phyloP scores from a whole-genome alignment of 35 echinoderm and acorn worm species.

The Nesometra sesokonis region DNA sequence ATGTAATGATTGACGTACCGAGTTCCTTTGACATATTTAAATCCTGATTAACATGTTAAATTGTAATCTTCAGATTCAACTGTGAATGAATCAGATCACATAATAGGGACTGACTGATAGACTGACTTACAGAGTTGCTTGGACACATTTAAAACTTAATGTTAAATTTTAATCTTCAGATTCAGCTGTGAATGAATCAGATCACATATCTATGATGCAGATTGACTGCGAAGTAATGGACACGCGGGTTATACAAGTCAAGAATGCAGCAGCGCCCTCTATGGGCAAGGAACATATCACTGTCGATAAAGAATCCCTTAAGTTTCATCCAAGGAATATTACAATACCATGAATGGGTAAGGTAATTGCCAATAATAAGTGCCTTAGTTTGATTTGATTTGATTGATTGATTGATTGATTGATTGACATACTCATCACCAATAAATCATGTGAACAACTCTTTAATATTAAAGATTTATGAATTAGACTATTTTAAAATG shows the following conservation, averaged over 20 bases:
- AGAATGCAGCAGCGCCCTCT: not conserved
- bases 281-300: not conserved
- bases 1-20: no score
- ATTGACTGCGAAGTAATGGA: constrained; percentile 97
- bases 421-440: no score
- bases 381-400: not conserved
- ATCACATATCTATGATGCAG: constrained; percentile 99
- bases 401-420: no score
- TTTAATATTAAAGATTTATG: no score
- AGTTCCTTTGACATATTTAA: not conserved
- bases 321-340: not conserved
- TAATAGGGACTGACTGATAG: no score
- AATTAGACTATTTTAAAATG: no score
- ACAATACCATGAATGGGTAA: not conserved
- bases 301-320: not conserved
- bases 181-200: constrained; percentile 48
- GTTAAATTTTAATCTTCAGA: constrained; percentile 23
- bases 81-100: no score
- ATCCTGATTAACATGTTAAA: not conserved
- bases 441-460: no score
- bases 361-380: not conserved
- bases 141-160: not conserved
- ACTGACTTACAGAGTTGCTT: no score
- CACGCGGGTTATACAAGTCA: constrained; percentile 65
- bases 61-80: no score